phyloP scores from a whole-genome alignment of 1,140 invertebrate species.

The Drosophila bocki region DNA sequence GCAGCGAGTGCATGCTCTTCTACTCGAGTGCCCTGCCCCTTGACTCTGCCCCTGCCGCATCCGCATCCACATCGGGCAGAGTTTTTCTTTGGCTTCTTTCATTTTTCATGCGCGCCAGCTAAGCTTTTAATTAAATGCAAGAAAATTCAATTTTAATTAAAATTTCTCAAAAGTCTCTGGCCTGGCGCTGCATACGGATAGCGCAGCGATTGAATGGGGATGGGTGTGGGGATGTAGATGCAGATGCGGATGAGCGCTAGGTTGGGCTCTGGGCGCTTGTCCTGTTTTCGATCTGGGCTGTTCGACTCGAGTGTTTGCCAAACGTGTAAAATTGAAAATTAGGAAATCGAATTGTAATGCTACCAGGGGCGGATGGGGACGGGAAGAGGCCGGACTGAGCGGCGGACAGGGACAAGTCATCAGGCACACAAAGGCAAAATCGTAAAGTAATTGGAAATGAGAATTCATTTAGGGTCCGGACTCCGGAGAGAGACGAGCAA shows the following conservation, averaged over 20 bases:
- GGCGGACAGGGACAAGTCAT: slow-evolving; percentile 34
- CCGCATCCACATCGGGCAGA: slow-evolving; percentile 48
- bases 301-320: slow-evolving; percentile 71
- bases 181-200: slow-evolving; percentile 60
- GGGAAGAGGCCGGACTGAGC: neutral
- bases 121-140: slow-evolving; percentile 84
- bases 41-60: slow-evolving; percentile 9
- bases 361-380: slow-evolving; percentile 16
- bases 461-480: slow-evolving; percentile 72
- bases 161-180: slow-evolving; percentile 77
- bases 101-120: slow-evolving; percentile 61
- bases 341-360: slow-evolving; percentile 79
- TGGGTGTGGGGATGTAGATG: slow-evolving; percentile 14
- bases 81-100: slow-evolving; percentile 65
- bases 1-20: slow-evolving; percentile 67
- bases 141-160: slow-evolving; percentile 84
- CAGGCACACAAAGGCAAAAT: slow-evolving; percentile 69
- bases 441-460: slow-evolving; percentile 82
- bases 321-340: slow-evolving; percentile 84
- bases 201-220: slow-evolving; percentile 29
- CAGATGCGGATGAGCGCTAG: slow-evolving; percentile 20
- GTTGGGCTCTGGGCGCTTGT: slow-evolving; percentile 19
- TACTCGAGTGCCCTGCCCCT: slow-evolving; percentile 68
- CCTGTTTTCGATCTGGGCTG: slow-evolving; percentile 45
- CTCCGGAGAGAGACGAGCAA: slow-evolving; percentile 38